Evolutionary conservation across 2,888 invertebrate species (phyloP).

Genomic region (Cremastinae sp.): DNA sequence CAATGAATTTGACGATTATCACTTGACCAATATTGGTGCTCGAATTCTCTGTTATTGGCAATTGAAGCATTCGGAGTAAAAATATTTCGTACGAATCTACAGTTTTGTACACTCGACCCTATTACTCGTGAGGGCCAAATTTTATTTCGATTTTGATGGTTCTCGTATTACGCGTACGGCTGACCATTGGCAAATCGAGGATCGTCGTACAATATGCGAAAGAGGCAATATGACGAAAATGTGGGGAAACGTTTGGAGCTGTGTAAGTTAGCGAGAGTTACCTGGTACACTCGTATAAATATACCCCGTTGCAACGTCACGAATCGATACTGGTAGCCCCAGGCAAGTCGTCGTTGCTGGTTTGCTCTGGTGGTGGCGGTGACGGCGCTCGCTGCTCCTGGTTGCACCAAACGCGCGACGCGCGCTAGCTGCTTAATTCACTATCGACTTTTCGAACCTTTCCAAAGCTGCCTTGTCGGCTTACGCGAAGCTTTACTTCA

Average conservation of each 20-base stretch:
- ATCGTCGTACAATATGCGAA: not conserved
- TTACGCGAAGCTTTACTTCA: conserved; percentile 19
- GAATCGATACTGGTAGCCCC: conserved; percentile 67
- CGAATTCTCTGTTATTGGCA: not conserved
- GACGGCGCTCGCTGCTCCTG: conserved; percentile 44
- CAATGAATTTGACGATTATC: too few relatives aligned
- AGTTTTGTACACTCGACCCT: not conserved
- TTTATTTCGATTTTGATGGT: conserved; percentile 19
- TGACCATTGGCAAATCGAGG: not conserved
- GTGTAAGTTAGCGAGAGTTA: conserved; percentile 44
- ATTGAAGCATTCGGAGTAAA: not conserved
- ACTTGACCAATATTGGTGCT: too few relatives aligned
- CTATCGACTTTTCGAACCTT: conserved; percentile 65
- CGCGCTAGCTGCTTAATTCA: conserved; percentile 67
- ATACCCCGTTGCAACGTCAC: conserved; percentile 64
- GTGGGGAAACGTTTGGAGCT: conserved; percentile 23
- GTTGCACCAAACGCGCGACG: conserved; percentile 58
- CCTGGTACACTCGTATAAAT: conserved; percentile 63
- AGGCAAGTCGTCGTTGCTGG: conserved; percentile 62
- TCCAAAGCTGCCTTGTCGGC: conserved; percentile 54
- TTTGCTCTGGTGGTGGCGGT: conserved; percentile 40
- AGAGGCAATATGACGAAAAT: conserved; percentile 21
- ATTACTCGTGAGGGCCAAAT: not conserved
- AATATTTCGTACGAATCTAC: conserved; percentile 1
- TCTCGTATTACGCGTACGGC: not conserved